phyloP scores from a whole-genome alignment of 2,113 vertebrate species.

The Pleuronectes platessa region DNA sequence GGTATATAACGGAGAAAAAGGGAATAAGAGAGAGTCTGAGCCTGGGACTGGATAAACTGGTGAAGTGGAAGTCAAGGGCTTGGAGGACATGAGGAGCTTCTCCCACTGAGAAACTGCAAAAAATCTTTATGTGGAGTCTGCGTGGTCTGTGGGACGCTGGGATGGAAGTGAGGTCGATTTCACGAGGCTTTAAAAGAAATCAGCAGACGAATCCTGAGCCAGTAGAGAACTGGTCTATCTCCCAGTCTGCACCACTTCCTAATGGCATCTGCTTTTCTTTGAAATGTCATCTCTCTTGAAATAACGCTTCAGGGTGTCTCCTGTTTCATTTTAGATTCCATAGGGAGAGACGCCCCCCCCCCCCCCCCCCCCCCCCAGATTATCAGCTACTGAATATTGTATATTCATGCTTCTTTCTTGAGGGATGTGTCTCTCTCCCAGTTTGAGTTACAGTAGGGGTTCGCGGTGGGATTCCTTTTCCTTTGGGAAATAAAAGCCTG shows the following conservation, averaged over 20 bases:
- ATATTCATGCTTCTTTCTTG: conserved; percentile 28
- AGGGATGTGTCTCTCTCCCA: conserved; percentile 4
- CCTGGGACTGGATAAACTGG: not conserved
- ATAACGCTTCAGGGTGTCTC: conserved; percentile 6
- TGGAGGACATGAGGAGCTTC: not conserved
- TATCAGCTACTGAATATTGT: conserved; percentile 28
- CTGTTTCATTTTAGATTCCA: conserved; percentile 32
- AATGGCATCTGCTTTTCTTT: conserved; percentile 7
- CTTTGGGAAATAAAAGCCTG: conserved; percentile 40
- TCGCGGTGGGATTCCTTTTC: conserved; percentile 39
- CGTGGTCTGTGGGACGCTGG: not conserved
- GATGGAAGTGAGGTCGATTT: not conserved
- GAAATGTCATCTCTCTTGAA: conserved; percentile 19
- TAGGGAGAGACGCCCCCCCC: not conserved
- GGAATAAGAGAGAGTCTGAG: not conserved
- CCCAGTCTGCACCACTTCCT: too few species aligned
- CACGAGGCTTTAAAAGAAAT: too few species aligned
- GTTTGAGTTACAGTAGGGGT: conserved; percentile 29
- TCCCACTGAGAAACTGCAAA: not conserved
- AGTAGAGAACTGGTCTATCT: too few species aligned
- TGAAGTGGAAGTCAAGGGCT: conserved; percentile 6
- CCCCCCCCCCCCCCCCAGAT: not conserved
- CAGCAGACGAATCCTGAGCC: too few species aligned
- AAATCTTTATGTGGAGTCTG: not conserved
- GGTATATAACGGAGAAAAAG: conserved; percentile 2